A percentile compares a stretch with the other conserved stretches of the same genome.
Evolutionary conservation across 64 coral and sea anemone genomes (phyloP).

Genomic region (Pachyseris speciosa): DNA sequence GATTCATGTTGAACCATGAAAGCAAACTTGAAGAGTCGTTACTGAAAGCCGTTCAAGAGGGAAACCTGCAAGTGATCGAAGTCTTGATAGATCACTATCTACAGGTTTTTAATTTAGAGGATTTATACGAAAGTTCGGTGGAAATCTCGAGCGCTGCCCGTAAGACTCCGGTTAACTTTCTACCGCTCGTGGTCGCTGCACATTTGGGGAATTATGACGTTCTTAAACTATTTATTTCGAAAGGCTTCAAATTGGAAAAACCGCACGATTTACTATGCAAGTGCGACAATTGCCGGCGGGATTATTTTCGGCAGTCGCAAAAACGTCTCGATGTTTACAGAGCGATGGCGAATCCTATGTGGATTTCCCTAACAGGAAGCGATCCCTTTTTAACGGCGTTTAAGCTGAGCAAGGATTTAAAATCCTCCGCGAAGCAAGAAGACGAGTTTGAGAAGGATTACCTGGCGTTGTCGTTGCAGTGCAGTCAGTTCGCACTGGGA

Average conservation of each 20-base stretch:
- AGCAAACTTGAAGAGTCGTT: conserved; percentile 48
- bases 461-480: conserved; percentile 72
- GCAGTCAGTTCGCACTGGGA: conserved; percentile 82
- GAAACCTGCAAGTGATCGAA: conserved; percentile 26
- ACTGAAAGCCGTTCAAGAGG: conserved; percentile 50
- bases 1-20: conserved; percentile 61
- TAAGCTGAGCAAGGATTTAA: conserved; percentile 77
- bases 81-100: conserved; percentile 65
- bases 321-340: conserved; percentile 84
- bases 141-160: not conserved
- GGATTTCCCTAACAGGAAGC: conserved; percentile 76
- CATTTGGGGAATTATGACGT: conserved; percentile 91
- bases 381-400: conserved; percentile 94
- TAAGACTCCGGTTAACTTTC: conserved; percentile 69
- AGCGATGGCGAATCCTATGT: conserved; percentile 95
- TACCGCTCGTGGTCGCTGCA: conserved; percentile 84
- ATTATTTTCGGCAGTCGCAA: conserved; percentile 86
- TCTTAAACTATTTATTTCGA: conserved; percentile 84
- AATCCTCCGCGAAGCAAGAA: conserved; percentile 81
- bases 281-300: conserved; percentile 79
- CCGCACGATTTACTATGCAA: conserved; percentile 87
- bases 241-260: conserved; percentile 85
- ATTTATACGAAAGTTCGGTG: conserved; percentile 25
- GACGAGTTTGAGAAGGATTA: conserved; percentile 99
- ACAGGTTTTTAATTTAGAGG: conserved; percentile 60